phyloP scores from a whole-genome alignment of 2,113 vertebrate species.

The Ictalurus furcatus region DNA sequence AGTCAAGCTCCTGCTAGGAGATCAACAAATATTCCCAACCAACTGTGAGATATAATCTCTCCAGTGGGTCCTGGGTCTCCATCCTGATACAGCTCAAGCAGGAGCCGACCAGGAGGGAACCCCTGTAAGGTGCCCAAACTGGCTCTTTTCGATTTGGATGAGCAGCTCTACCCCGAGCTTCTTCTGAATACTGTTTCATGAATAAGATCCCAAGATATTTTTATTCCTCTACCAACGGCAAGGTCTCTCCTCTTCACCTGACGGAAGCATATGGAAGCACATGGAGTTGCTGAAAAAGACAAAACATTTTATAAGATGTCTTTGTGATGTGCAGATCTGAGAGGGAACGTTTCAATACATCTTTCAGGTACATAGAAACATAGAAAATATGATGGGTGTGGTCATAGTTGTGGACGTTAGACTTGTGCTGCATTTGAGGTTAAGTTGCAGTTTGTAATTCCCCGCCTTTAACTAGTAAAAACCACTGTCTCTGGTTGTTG shows the following conservation, averaged over 20 bases:
- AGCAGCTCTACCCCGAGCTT: background rate
- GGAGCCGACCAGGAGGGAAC: background rate
- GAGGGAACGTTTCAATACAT: background rate
- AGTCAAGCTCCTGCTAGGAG: background rate
- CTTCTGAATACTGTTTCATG: background rate
- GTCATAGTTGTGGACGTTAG: background rate
- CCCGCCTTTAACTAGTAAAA: too few relatives aligned
- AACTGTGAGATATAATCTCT: background rate
- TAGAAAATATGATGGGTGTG: background rate
- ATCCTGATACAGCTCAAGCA: background rate
- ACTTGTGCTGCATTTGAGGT: too few relatives aligned
- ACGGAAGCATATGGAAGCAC: background rate
- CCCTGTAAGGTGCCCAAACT: background rate
- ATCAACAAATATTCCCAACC: background rate
- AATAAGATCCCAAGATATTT: background rate
- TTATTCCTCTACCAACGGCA: background rate
- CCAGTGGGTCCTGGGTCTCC: background rate
- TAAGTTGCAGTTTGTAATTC: too few relatives aligned
- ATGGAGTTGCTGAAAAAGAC: background rate
- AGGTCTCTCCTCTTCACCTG: background rate
- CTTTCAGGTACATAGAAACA: background rate
- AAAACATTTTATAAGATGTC: background rate
- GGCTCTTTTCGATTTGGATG: background rate
- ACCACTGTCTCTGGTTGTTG: background rate
- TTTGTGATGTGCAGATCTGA: background rate